phyloP scores from a whole-genome alignment of 2,113 vertebrate genomes.

The Cyanoramphus novaezelandiae region DNA sequence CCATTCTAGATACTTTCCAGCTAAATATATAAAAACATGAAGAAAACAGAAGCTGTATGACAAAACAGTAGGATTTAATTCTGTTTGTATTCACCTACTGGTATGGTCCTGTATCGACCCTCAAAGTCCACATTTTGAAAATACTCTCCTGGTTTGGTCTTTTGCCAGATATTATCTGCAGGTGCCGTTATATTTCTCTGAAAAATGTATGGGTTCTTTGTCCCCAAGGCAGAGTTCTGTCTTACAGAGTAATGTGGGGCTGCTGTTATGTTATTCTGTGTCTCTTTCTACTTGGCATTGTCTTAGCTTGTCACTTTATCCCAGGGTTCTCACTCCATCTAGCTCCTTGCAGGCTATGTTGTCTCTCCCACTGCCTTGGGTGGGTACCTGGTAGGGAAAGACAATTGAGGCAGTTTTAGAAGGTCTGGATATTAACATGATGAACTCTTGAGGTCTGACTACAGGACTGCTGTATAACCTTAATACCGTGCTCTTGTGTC shows the following conservation, averaged over 20 bases:
- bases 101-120: neutral
- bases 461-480: neutral
- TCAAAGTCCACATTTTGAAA: neutral
- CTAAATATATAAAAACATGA: neutral
- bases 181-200: neutral
- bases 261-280: neutral
- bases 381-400: neutral
- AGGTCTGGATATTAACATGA: neutral
- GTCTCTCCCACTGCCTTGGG: neutral
- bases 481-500: neutral
- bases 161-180: neutral
- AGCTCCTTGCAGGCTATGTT: neutral
- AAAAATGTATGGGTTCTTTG: neutral
- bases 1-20: neutral
- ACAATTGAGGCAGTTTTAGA: neutral
- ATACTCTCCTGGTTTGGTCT: neutral
- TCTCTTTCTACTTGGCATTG: neutral
- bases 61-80: neutral
- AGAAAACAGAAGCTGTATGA: neutral
- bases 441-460: neutral
- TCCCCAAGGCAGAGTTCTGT: neutral
- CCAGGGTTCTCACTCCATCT: neutral
- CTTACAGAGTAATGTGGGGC: neutral
- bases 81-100: neutral
- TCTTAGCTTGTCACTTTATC: neutral